These are phyloP conservation scores for Eledone cirrhosa DNA, from an alignment of 2,888 invertebrate species.

Conservation along the genomic window DNA sequence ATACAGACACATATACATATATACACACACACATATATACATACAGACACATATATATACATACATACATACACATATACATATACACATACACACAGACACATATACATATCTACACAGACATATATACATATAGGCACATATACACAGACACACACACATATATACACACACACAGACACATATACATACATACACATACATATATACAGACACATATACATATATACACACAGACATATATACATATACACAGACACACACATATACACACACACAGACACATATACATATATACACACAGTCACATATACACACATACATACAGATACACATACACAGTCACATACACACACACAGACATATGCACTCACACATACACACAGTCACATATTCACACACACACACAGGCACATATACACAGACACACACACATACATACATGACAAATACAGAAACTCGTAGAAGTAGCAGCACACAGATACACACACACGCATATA, in stretches of 20 bases:
- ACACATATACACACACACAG: too few species aligned
- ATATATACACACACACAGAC: background rate
- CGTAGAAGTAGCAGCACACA: too few species aligned
- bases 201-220: background rate
- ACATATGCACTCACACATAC: too few species aligned
- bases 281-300: too few species aligned
- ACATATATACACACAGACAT: background rate
- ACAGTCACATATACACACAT: too few species aligned
- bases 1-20: background rate
- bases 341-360: too few species aligned
- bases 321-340: too few species aligned
- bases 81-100: background rate
- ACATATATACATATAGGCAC: background rate
- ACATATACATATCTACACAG: background rate
- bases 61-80: background rate
- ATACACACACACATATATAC: background rate
- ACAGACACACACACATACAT: too few species aligned
- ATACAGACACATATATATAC: background rate
- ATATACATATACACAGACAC: background rate
- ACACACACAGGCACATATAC: too few species aligned
- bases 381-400: too few species aligned
- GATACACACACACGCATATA: too few species aligned
- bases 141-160: background rate
- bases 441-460: too few species aligned
- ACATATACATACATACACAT: background rate